phyloP scores from a whole-genome alignment of 1,140 invertebrate species.

The Drosophila grimshawi region DNA sequence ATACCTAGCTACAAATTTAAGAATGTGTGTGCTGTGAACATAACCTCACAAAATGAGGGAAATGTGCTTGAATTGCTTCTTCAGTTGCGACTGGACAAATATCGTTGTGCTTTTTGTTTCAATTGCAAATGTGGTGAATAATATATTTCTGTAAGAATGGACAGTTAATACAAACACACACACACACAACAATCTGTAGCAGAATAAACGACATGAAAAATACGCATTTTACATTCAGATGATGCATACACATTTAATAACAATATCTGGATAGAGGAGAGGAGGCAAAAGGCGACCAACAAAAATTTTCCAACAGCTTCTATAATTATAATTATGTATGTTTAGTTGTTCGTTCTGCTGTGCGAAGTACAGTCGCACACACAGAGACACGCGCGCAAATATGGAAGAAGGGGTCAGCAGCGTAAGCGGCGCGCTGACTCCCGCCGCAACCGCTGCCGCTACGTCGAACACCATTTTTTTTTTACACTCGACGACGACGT shows the following conservation, averaged over 20 bases:
- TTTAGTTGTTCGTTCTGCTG: conserved; percentile 40
- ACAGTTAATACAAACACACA: conserved; percentile 11
- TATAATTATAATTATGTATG: conserved; percentile 63
- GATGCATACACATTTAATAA: conserved; percentile 21
- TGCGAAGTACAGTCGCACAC: conserved; percentile 75
- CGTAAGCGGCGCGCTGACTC: conserved; percentile 52
- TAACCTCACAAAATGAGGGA: conserved; percentile 69
- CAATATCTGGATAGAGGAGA: neutral
- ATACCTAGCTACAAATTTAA: conserved; percentile 7
- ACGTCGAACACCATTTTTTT: conserved; percentile 48
- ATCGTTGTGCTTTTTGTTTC: conserved; percentile 36
- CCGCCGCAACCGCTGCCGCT: conserved; percentile 48
- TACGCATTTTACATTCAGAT: conserved; percentile 34
- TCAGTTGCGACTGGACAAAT: conserved; percentile 43
- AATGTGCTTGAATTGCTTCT: conserved; percentile 64
- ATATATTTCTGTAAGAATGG: conserved; percentile 14
- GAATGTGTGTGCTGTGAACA: conserved; percentile 44
- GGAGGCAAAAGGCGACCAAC: conserved; percentile 5
- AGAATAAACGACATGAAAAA: conserved; percentile 19
- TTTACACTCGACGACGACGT: conserved; percentile 65
- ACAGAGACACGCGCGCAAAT: conserved; percentile 66
- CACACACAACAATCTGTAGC: conserved; percentile 1
- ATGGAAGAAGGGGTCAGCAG: conserved; percentile 75
- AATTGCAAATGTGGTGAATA: conserved; percentile 28
- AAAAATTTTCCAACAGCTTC: conserved; percentile 54